phyloP scores from a whole-genome alignment of 1,140 invertebrate species.

The Sinella curviseta region DNA sequence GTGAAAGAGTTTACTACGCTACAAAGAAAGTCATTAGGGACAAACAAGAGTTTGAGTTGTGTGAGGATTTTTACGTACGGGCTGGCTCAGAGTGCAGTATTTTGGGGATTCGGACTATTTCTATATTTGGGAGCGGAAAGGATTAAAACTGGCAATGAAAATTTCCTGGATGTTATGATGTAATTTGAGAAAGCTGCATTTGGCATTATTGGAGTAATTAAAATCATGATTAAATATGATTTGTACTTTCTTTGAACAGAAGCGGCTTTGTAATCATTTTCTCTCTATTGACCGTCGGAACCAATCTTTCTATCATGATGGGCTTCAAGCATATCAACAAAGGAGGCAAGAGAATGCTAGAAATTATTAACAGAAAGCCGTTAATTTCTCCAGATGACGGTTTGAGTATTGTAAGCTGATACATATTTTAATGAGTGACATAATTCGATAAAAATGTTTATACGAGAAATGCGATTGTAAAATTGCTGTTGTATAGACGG shows the following conservation, averaged over 20 bases:
- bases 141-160: neutral
- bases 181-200: neutral
- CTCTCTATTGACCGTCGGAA: conserved; percentile 24
- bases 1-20: neutral
- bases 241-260: conserved; percentile 5
- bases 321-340: conserved; percentile 13
- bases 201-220: neutral
- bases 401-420: neutral
- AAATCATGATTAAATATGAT: neutral
- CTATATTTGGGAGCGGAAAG: neutral
- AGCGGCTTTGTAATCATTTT: conserved; percentile 31
- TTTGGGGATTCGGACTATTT: conserved; percentile 21
- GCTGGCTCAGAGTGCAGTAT: conserved; percentile 9
- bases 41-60: neutral
- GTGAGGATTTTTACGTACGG: conserved; percentile 25
- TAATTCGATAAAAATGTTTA: neutral
- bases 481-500: neutral
- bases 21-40: neutral
- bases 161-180: neutral
- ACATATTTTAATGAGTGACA: too few species aligned
- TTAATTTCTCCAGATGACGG: neutral
- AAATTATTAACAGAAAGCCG: neutral
- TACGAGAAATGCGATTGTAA: neutral
- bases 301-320: conserved; percentile 27
- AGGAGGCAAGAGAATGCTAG: neutral